These are phyloP conservation scores for Rhinopithecus roxellana DNA, from an alignment of 2,113 vertebrate genomes.

Conservation along the genomic window DNA sequence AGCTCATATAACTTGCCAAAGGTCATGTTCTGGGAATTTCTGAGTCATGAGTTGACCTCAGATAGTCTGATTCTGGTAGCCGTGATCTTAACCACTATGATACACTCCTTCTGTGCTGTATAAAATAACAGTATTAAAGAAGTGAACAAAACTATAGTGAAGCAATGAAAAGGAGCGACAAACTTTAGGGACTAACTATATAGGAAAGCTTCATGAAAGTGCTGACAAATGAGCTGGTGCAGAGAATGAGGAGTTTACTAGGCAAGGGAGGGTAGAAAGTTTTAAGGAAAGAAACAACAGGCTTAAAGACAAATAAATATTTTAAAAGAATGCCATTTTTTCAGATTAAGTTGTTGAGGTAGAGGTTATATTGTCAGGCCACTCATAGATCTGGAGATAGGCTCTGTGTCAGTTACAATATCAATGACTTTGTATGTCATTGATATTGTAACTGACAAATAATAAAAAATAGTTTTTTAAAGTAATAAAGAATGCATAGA, in stretches of 20 bases:
- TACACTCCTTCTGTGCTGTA: neutral
- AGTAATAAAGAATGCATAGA: neutral
- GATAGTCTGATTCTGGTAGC: neutral
- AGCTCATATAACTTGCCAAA: neutral
- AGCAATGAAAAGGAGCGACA: neutral
- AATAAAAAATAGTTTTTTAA: neutral
- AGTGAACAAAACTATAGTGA: neutral
- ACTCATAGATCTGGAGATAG: neutral
- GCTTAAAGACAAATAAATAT: neutral
- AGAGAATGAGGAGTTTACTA: neutral
- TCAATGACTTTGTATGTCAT: neutral
- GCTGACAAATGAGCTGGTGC: neutral
- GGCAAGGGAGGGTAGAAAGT: neutral
- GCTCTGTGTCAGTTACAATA: no score
- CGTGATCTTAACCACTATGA: neutral
- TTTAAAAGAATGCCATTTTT: neutral
- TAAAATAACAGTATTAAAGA: neutral
- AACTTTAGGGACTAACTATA: neutral
- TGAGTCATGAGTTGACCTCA: neutral
- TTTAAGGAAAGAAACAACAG: neutral
- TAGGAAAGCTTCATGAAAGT: neutral
- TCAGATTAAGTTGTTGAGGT: neutral
- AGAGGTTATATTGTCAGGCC: neutral
- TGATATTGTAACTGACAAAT: neutral
- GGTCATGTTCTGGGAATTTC: neutral